phyloP scores from a whole-genome alignment of 2,888 invertebrate species.

The Oasisia sp. region DNA sequence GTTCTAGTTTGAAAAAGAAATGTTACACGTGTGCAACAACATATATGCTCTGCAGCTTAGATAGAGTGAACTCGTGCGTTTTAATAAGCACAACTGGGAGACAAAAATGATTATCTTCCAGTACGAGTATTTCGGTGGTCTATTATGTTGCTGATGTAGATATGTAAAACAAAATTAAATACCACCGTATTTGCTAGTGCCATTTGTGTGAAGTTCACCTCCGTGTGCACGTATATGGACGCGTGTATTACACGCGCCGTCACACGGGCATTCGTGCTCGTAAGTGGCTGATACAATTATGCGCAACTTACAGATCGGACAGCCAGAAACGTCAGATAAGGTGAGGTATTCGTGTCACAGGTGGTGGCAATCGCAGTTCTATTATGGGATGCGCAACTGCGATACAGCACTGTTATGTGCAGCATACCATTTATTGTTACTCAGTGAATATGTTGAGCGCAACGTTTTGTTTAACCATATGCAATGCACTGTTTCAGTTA shows the following conservation, averaged over 20 bases:
- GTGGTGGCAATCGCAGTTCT: neutral
- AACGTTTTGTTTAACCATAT: neutral
- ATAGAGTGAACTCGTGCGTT: no score
- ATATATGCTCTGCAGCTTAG: no score
- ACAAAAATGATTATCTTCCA: no score
- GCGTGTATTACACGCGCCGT: neutral
- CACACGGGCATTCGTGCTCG: neutral
- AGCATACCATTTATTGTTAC: neutral
- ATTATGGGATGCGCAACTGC: neutral
- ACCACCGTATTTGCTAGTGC: no score
- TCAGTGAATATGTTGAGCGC: neutral
- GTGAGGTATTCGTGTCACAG: neutral
- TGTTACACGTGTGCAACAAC: no score
- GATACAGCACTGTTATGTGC: neutral
- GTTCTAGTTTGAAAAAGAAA: no score
- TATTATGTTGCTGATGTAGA: no score
- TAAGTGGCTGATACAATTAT: conserved; percentile 4
- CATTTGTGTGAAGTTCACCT: no score
- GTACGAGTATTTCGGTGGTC: no score
- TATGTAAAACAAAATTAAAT: no score
- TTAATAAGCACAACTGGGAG: no score
- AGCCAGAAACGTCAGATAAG: conserved; percentile 3
- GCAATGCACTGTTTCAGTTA: neutral
- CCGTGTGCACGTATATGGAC: no score
- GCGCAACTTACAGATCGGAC: neutral